Evolutionary conservation across 2,797 vertebrate species (phyloP).

Genomic region (Mormyrops boulengeri): DNA sequence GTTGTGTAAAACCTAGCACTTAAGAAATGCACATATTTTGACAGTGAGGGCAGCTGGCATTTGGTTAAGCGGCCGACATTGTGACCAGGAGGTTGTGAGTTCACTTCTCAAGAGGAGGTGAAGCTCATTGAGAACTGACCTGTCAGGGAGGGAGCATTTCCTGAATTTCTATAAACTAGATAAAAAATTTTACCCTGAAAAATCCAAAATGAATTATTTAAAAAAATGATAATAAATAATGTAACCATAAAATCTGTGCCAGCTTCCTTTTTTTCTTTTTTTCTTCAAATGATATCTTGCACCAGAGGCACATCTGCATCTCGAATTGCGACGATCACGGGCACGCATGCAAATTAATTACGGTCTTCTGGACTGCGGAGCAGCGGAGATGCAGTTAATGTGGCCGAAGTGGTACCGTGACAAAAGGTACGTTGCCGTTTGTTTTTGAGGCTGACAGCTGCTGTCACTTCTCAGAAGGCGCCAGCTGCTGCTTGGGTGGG

Average conservation of each 20-base stretch:
- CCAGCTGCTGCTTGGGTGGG: neutral
- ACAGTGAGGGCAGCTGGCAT: slow-evolving; percentile 1
- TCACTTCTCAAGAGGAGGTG: neutral
- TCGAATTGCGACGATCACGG: neutral
- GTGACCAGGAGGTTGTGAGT: neutral
- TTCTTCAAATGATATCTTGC: neutral
- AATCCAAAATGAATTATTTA: slow-evolving; percentile 6
- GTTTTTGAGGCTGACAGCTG: neutral
- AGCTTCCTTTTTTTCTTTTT: neutral
- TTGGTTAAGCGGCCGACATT: neutral
- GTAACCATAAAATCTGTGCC: neutral
- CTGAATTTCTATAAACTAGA: neutral
- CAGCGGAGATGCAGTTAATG: neutral
- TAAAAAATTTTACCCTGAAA: neutral
- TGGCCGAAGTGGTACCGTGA: neutral
- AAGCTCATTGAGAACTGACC: neutral
- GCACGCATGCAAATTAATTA: neutral
- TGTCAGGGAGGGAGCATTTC: neutral
- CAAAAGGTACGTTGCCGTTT: neutral
- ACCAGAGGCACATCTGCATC: neutral
- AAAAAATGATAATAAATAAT: neutral
- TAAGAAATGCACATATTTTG: neutral
- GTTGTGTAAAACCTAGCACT: neutral
- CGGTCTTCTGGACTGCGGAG: neutral
- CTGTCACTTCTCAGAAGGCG: neutral